phyloP scores from a whole-genome alignment of 1,140 invertebrate species.

The Carcinoscorpius rotundicauda region DNA sequence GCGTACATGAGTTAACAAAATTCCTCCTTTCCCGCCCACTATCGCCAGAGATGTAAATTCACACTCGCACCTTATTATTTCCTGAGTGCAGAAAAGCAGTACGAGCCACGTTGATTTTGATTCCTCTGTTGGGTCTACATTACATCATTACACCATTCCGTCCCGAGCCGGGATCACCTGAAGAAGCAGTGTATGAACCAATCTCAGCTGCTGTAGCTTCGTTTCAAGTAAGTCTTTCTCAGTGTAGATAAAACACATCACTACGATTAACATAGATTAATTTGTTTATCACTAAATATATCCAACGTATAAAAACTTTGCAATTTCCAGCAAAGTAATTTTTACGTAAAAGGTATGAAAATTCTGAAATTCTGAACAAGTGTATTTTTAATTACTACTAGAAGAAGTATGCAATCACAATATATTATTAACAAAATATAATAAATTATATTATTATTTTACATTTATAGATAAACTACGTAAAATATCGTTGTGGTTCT shows the following conservation, averaged over 20 bases:
- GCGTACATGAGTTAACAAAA: no score
- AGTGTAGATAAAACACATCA: constrained; percentile 5
- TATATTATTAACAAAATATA: not conserved
- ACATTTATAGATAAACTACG: no score
- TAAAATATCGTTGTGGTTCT: no score
- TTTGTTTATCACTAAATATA: not conserved
- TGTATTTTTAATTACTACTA: not conserved
- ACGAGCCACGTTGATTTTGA: constrained; percentile 71
- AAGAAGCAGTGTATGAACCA: constrained; percentile 66
- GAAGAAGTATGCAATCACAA: constrained; percentile 3
- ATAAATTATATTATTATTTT: no score
- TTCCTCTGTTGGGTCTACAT: constrained; percentile 50
- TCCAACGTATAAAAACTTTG: constrained; percentile 6
- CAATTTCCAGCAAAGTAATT: constrained; percentile 1
- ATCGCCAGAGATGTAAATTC: no score
- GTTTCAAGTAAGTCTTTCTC: constrained; percentile 56
- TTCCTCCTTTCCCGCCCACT: no score
- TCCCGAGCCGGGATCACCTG: constrained; percentile 44
- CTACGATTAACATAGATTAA: constrained; percentile 4
- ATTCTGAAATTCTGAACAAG: not conserved
- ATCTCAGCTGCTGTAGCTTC: constrained; percentile 71
- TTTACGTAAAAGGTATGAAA: not conserved
- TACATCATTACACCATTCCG: constrained; percentile 81
- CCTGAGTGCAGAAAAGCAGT: constrained; percentile 34
- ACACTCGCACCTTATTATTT: no score